These are phyloP conservation scores for Sylvilagus floridanus DNA, from an alignment of 2,797 vertebrate genomes.

Conservation along the genomic window DNA sequence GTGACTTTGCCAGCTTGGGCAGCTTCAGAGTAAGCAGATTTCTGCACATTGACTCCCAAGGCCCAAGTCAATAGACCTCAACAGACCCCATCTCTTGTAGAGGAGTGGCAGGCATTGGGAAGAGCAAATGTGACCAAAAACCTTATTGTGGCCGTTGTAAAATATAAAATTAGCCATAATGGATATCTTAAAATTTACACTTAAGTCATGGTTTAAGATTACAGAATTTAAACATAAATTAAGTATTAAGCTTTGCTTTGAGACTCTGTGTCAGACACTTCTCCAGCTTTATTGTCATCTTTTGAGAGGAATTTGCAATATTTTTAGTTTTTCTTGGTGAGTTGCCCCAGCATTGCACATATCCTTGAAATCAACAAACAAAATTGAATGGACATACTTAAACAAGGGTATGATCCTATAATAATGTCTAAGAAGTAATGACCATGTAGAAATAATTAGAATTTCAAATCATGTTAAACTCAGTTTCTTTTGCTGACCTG, in stretches of 20 bases:
- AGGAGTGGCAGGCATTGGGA: not conserved
- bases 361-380: conserved; percentile 42
- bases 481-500: conserved; percentile 63
- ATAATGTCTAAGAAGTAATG: conserved; percentile 62
- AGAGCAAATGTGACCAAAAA: not conserved
- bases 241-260: conserved; percentile 1
- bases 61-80: not conserved
- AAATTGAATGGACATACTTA: conserved; percentile 62
- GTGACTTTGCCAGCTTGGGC: not conserved
- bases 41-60: not conserved
- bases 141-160: not conserved
- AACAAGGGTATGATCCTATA: conserved; percentile 36
- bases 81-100: not conserved
- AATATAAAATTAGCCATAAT: not conserved
- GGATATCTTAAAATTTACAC: not conserved
- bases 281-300: not conserved
- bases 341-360: not conserved
- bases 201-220: conserved; percentile 41
- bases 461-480: conserved; percentile 67
- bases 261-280: not conserved
- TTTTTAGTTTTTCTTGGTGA: conserved; percentile 22
- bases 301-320: not conserved
- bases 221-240: not conserved
- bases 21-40: not conserved
- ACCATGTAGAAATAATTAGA: conserved; percentile 70